Conservation (phyloP, 2,888 invertebrate species). For the Aphrophora alni region DNA sequence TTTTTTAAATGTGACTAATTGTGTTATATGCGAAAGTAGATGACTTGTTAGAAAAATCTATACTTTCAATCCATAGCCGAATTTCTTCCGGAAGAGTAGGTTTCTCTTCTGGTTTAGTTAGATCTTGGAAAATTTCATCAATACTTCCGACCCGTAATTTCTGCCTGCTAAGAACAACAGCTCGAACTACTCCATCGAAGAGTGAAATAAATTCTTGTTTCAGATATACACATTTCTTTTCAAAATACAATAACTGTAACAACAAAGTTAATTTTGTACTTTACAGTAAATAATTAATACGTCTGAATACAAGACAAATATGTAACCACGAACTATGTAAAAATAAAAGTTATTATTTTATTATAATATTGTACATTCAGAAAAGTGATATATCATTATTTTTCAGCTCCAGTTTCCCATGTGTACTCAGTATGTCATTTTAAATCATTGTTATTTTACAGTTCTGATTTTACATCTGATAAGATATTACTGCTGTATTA, state of each 20-base stretch:
- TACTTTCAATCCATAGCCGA: background rate
- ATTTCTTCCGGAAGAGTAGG: background rate
- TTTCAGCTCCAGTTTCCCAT: no score
- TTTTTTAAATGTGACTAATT: background rate
- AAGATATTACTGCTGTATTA: no score
- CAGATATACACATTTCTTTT: background rate
- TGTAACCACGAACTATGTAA: no score
- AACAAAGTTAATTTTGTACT: no score
- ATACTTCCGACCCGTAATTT: background rate
- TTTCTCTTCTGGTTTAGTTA: background rate
- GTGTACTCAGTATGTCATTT: no score
- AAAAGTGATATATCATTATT: no score
- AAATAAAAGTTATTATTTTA: no score
- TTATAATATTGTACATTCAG: no score
- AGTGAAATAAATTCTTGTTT: background rate
- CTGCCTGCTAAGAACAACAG: background rate
- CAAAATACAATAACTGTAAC: background rate
- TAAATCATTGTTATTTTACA: no score
- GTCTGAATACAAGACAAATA: no score
- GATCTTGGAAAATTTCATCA: background rate
- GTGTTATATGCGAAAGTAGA: background rate
- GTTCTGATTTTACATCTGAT: no score
- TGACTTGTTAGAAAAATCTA: background rate
- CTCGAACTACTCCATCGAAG: background rate
- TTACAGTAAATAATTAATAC: no score